Conservation (phyloP, 2,797 vertebrate species). For the Rhabdomys pumilio region DNA sequence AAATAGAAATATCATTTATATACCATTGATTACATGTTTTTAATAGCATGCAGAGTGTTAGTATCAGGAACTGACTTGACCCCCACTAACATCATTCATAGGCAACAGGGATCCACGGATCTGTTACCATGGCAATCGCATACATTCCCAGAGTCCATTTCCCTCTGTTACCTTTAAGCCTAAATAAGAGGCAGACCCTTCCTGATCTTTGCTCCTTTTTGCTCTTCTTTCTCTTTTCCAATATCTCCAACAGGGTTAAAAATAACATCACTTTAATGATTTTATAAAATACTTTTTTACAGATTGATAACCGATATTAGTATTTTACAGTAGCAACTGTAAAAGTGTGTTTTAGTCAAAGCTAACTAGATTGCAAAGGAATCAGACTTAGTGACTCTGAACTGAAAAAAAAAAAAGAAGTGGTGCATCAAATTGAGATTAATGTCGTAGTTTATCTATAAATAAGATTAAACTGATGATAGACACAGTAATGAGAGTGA, state of each 20-base stretch:
- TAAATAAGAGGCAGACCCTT: too few relatives aligned
- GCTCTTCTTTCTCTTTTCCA: too few relatives aligned
- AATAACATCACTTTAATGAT: neutral
- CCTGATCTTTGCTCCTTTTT: too few relatives aligned
- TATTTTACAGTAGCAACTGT: neutral
- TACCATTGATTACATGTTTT: neutral
- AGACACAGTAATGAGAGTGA: neutral
- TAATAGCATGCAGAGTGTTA: too few relatives aligned
- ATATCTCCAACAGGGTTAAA: neutral
- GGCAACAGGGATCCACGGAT: too few relatives aligned
- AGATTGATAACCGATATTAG: neutral
- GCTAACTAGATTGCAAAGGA: neutral
- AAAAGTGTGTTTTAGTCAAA: neutral
- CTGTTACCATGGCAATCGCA: too few relatives aligned
- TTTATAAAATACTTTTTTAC: neutral
- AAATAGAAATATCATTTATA: neutral
- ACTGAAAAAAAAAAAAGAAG: constrained; percentile 41
- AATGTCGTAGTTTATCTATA: neutral
- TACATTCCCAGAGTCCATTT: too few relatives aligned
- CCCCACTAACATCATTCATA: too few relatives aligned
- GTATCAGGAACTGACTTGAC: too few relatives aligned
- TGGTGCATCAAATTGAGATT: neutral
- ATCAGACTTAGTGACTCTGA: neutral
- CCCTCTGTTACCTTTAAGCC: too few relatives aligned
- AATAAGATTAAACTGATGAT: neutral